Base-by-base conservation (phyloP, 2,797 vertebrate species). In the Echeneis naucrates region DNA sequence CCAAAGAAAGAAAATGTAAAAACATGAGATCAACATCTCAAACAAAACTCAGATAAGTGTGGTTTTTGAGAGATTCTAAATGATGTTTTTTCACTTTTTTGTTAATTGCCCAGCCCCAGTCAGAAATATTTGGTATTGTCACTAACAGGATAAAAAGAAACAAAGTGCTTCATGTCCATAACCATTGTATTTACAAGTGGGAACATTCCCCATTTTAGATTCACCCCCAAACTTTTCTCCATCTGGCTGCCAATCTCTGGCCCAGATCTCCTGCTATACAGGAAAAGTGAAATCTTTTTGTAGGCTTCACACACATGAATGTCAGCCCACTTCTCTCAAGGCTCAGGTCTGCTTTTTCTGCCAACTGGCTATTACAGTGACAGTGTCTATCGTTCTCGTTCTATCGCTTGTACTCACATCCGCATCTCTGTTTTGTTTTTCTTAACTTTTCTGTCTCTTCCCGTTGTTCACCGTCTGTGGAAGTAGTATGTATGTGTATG, bases 171-270 rank as follows among this genome's bases (percentile, higher is more conserved):
- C 23, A 26, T 16, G 32, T 58, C 13, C 10, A 30, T 40, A 26
- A 33, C 24, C 23, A 24, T 13, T 24, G 21, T 48, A 21, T 48
- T 48, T 24, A 21, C 11, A 24, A 14, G 12, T 50, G 47, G 50
- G 8, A 35, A 17, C 23, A 40, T 42, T 58, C 8, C 16, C 21
- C 5, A 13, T 26, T 12, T 37, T 11, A 9, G 32, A 21, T 6
- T 17, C 8, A 38, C 57, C 61, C 61, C n/a, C n/a, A n/a, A 62
- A 81, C 81, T 68, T 53, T 69, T 68, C 67, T 83, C 81, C 77
- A 50, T 86, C 75, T 87, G 81, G 68, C 72, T 50, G 78, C 75
- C 73, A 81, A 68, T 82, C 81, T 81, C 75, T 56, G 76, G 59
- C 77, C 61, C 79, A 77, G 68, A 69, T 84, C 71, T 81, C 75